A percentile compares a stretch with the other conserved stretches of the same genome.
phyloP scores from a whole-genome alignment of 2,888 invertebrate genomes.

The Pharmacophagus antenor region DNA sequence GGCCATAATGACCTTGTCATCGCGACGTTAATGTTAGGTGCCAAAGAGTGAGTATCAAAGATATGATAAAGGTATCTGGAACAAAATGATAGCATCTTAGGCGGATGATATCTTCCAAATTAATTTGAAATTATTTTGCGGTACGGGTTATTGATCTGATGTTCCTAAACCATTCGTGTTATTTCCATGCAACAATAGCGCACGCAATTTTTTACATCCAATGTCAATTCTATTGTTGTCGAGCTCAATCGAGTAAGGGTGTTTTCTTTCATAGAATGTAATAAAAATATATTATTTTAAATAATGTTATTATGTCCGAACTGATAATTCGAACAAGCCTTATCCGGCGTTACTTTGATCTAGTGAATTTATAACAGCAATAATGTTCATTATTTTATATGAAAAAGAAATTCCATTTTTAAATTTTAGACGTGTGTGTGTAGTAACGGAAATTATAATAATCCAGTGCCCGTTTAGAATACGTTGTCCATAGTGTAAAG shows the following conservation, averaged over 20 bases:
- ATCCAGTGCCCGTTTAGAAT: slow-evolving; percentile 79
- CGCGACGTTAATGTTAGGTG: slow-evolving; percentile 71
- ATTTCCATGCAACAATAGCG: slow-evolving; percentile 61
- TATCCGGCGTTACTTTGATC: slow-evolving; percentile 65
- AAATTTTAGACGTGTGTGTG: slow-evolving; percentile 59
- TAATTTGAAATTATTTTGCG: slow-evolving; percentile 66
- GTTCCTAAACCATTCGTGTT: slow-evolving; percentile 74
- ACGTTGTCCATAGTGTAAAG: slow-evolving; percentile 77
- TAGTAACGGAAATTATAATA: slow-evolving; percentile 72
- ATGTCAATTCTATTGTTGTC: slow-evolving; percentile 77
- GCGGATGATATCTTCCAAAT: slow-evolving; percentile 73
- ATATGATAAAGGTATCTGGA: slow-evolving; percentile 61
- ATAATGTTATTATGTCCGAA: slow-evolving; percentile 68
- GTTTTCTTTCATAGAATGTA: slow-evolving; percentile 58
- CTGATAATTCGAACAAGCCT: slow-evolving; percentile 54
- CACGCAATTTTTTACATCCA: slow-evolving; percentile 51
- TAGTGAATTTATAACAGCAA: slow-evolving; percentile 74
- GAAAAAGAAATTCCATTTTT: slow-evolving; percentile 63
- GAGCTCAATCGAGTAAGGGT: slow-evolving; percentile 76
- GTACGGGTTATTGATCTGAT: slow-evolving; percentile 80
- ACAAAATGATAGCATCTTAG: slow-evolving; percentile 65
- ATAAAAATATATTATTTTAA: slow-evolving; percentile 56
- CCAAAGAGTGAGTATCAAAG: slow-evolving; percentile 80
- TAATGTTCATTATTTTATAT: slow-evolving; percentile 64
- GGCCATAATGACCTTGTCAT: slow-evolving; percentile 50